Percentiles rank a stretch among this genome's conserved stretches.
Conservation (phyloP, 2,797 vertebrate species). For the Enteromius thamalakanensis region DNA sequence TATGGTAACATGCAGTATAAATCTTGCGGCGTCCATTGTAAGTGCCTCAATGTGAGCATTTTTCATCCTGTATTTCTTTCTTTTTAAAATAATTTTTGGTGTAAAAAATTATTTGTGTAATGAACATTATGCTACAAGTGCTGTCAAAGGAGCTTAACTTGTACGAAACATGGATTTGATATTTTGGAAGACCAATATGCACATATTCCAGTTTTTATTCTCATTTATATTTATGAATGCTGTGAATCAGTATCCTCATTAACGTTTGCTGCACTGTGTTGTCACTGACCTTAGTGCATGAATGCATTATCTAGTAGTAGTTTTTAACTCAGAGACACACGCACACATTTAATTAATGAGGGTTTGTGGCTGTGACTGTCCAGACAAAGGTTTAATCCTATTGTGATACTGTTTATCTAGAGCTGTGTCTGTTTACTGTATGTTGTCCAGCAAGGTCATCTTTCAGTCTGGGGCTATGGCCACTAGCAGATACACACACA, state of each 20-base stretch:
- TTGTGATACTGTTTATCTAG: constrained; percentile 37
- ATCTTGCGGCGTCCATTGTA: not conserved
- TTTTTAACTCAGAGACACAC: constrained; percentile 10
- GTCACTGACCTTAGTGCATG: not conserved
- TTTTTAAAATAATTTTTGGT: not conserved
- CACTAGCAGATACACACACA: constrained; percentile 50
- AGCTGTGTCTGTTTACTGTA: constrained; percentile 20
- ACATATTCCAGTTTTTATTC: not conserved
- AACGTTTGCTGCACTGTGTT: constrained; percentile 9
- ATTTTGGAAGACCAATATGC: not conserved
- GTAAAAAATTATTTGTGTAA: not conserved
- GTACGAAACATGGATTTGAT: not conserved
- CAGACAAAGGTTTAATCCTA: constrained; percentile 48
- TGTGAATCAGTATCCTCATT: constrained; percentile 6
- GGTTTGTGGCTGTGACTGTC: constrained; percentile 12
- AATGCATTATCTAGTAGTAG: not conserved
- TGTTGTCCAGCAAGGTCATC: constrained; percentile 53
- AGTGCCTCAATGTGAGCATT: not conserved
- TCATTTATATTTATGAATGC: not conserved
- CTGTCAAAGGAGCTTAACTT: not conserved
- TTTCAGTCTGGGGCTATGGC: constrained; percentile 46
- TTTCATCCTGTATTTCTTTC: not conserved
- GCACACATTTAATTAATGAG: constrained; percentile 6
- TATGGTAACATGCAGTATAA: not conserved
- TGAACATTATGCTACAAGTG: not conserved